Conservation (phyloP, 1,140 invertebrate species). For the Hesperophylax magnus region DNA sequence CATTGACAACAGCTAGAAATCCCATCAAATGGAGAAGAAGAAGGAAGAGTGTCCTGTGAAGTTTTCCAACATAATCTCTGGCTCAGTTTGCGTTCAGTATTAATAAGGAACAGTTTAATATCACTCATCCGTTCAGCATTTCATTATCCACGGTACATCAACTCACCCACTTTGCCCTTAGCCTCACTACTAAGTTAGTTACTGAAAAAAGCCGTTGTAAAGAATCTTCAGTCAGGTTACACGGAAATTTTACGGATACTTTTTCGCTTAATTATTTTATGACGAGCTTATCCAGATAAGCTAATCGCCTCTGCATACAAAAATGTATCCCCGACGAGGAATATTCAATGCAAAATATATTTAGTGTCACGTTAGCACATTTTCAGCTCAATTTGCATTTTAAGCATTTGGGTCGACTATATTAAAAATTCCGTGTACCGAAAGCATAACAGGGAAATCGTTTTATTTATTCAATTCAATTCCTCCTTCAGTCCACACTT, state of each 20-base stretch:
- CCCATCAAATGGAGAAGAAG: conserved; percentile 6
- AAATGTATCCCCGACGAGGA: no score
- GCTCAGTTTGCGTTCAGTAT: not conserved
- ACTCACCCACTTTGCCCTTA: not conserved
- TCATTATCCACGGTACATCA: conserved; percentile 31
- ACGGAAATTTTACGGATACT: no score
- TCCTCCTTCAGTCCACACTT: not conserved
- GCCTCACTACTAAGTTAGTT: no score
- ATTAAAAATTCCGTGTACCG: not conserved
- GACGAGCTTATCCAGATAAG: no score
- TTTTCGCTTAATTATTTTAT: no score
- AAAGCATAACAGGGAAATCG: not conserved
- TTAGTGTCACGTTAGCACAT: no score
- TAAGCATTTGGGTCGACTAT: not conserved
- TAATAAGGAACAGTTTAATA: conserved; percentile 30
- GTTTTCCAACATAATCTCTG: not conserved
- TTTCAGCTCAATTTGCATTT: no score
- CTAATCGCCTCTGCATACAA: no score
- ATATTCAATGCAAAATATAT: no score
- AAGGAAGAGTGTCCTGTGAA: not conserved
- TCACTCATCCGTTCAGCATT: conserved; percentile 31
- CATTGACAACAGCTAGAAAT: conserved; percentile 7
- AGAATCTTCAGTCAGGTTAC: no score
- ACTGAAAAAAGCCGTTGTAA: no score
- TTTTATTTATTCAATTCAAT: conserved; percentile 3